A percentile compares a stretch with the other conserved stretches of the same genome.
These are phyloP conservation scores for Pterocles orientalis DNA, from an alignment of 2,113 vertebrate genomes.

Conservation along the genomic window DNA sequence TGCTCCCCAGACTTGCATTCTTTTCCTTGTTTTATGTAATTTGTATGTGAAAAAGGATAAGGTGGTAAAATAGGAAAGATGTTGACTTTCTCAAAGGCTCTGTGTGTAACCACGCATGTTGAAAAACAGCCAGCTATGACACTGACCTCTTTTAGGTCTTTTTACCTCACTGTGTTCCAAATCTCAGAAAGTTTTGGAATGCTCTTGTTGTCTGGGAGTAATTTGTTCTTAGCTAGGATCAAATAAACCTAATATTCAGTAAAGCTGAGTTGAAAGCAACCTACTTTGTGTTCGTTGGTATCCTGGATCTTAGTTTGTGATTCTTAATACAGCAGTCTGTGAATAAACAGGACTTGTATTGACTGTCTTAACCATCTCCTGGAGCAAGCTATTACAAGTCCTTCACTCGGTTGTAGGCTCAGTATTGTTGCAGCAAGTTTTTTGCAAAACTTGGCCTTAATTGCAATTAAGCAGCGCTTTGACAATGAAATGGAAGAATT, in stretches of 20 bases:
- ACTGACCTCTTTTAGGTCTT: background rate
- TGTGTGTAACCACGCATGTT: background rate
- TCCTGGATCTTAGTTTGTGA: background rate
- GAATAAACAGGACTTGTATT: background rate
- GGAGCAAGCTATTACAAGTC: constrained; percentile 53
- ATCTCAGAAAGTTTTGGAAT: background rate
- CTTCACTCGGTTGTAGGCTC: background rate
- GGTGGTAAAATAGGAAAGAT: constrained; percentile 14
- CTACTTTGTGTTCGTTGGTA: background rate
- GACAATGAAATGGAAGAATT: constrained; percentile 20
- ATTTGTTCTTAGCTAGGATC: constrained; percentile 9
- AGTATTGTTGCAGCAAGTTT: constrained; percentile 38
- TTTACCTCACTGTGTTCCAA: constrained; percentile 2
- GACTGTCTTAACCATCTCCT: background rate
- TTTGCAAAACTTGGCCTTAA: background rate
- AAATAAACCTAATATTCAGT: background rate
- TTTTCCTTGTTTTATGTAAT: background rate
- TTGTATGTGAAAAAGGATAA: constrained; percentile 5
- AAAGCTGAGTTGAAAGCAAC: background rate
- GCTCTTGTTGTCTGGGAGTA: background rate
- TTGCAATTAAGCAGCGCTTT: background rate
- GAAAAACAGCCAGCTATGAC: constrained; percentile 34
- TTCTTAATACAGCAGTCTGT: background rate
- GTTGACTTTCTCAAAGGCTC: constrained; percentile 18
- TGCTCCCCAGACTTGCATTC: constrained; percentile 13